Base-by-base conservation (phyloP, 2,797 vertebrate species). In the Chiropotes sagulatus region DNA sequence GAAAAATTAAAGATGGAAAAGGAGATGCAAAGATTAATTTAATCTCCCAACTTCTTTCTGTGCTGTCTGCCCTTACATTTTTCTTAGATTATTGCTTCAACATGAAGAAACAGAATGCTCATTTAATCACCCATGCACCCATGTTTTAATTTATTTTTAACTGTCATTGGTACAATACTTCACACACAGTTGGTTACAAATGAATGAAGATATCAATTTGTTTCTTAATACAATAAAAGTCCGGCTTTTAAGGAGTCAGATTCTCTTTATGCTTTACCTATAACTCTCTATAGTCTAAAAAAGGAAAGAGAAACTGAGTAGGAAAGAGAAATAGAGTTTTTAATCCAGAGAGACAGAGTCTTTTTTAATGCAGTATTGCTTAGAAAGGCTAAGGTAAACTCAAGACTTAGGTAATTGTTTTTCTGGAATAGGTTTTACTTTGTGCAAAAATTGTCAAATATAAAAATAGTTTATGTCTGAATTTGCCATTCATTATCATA, bases 1-100 rank as follows among this genome's bases (percentile, higher is more conserved):
- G 5, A 15, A 22, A 97, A 91, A 88, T 82, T 92, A 85, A 88
- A 94, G 8, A 76, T 91, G 13, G 30, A 24, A 33, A 88, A 10
- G 26, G 2, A 95, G 10, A 61, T 67, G 24, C 17, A 93, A 81
- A 88, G 28, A 50, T 94, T 75, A 82, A 67, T 81, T 52, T 70
- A 70, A 58, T 95, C 64, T 85, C 36, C 6, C 7, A 72, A 58
- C 2, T 82, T 97, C n/a, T 67, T 92, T 76, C 33, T 87, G 13
- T 90, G 20, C 9, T 90, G 6, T 95, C 39, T 90, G 36, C 30
- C 9, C 39, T 80, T 89, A 80, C 46, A 46, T 64, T 94, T 33
- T 92, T 92, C 36, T 44, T 90, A 93, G 82, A 75, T 17, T 89
- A 75, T 78, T 57, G 6, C 58, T 84, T 91, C 73, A 95, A 78